A percentile compares a stretch with the other conserved stretches of the same genome.
These are phyloP conservation scores for Cataglyphis rosenhaueri DNA, from an alignment of 2,888 invertebrate species.

Conservation along the genomic window DNA sequence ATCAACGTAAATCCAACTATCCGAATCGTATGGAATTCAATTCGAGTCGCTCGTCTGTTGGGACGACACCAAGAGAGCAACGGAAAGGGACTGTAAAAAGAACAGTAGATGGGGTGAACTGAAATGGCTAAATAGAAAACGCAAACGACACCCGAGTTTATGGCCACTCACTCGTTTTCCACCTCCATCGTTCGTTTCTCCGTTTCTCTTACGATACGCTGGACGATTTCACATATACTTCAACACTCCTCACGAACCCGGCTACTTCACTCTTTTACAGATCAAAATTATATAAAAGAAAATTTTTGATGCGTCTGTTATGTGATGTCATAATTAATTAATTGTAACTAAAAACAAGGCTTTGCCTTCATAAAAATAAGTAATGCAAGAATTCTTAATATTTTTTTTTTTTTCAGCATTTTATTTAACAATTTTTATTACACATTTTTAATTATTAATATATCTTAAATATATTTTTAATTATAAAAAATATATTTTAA, in stretches of 20 bases:
- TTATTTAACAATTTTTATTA: not conserved
- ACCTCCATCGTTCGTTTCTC: slow-evolving; percentile 65
- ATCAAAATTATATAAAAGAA: slow-evolving; percentile 29
- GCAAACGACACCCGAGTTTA: slow-evolving; percentile 83
- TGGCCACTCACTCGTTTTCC: slow-evolving; percentile 78
- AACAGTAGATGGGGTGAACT: slow-evolving; percentile 72
- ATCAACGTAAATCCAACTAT: slow-evolving; percentile 77
- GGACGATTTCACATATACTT: slow-evolving; percentile 51
- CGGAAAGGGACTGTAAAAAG: slow-evolving; percentile 63
- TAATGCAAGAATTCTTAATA: not conserved
- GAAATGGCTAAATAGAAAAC: slow-evolving; percentile 84
- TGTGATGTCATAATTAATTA: not conserved
- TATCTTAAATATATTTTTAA: not conserved
- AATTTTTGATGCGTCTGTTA: slow-evolving; percentile 2
- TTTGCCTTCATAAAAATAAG: not conserved
- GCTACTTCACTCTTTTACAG: slow-evolving; percentile 40
- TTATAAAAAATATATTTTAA: not conserved
- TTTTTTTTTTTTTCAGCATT: not conserved
- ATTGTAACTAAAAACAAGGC: not conserved
- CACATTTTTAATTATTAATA: not conserved
- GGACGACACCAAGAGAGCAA: slow-evolving; percentile 67
- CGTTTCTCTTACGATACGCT: slow-evolving; percentile 65
- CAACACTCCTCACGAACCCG: slow-evolving; percentile 43
- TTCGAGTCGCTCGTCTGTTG: slow-evolving; percentile 73
- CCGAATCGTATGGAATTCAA: slow-evolving; percentile 79